Conservation (phyloP, 2,797 vertebrate genomes). For the Leptodactylus fallax region DNA sequence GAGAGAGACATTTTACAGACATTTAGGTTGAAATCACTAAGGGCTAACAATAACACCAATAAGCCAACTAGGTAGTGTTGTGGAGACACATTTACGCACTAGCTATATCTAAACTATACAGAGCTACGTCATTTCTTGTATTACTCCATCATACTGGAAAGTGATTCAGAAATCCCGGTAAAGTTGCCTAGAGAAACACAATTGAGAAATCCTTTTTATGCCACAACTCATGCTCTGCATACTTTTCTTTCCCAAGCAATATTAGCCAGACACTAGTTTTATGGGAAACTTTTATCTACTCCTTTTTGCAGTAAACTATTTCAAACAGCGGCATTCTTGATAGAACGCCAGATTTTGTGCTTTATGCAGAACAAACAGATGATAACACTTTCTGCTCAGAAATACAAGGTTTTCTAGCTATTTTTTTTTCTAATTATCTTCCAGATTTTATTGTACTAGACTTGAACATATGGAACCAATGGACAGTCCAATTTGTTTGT, state of each 20-base stretch:
- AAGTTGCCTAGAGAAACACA: neutral
- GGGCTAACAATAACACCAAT: neutral
- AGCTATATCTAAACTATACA: slow-evolving; percentile 9
- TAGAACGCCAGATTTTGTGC: slow-evolving; percentile 27
- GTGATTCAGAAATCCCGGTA: slow-evolving; percentile 46
- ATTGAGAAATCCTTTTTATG: slow-evolving; percentile 40
- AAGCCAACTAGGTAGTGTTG: slow-evolving; percentile 11
- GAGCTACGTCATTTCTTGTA: neutral
- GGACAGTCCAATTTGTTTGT: too few species aligned
- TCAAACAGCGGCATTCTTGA: slow-evolving; percentile 58
- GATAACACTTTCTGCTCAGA: slow-evolving; percentile 1
- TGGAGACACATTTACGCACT: neutral
- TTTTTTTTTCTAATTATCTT: too few species aligned
- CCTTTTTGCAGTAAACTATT: slow-evolving; percentile 44
- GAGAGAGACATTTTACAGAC: slow-evolving; percentile 8
- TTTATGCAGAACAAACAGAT: slow-evolving; percentile 16
- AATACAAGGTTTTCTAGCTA: neutral
- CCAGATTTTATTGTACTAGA: too few species aligned
- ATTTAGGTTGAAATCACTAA: slow-evolving; percentile 19
- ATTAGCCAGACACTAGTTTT: slow-evolving; percentile 35
- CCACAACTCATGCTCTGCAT: neutral
- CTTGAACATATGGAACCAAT: too few species aligned
- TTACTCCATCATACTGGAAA: slow-evolving; percentile 30
- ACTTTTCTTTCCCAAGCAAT: slow-evolving; percentile 19
- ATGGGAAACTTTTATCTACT: slow-evolving; percentile 50